These are phyloP conservation scores for Spongilla lacustris DNA, from an alignment of 37 sponge, comb jelly and placozoan species.

Conservation along the genomic window DNA sequence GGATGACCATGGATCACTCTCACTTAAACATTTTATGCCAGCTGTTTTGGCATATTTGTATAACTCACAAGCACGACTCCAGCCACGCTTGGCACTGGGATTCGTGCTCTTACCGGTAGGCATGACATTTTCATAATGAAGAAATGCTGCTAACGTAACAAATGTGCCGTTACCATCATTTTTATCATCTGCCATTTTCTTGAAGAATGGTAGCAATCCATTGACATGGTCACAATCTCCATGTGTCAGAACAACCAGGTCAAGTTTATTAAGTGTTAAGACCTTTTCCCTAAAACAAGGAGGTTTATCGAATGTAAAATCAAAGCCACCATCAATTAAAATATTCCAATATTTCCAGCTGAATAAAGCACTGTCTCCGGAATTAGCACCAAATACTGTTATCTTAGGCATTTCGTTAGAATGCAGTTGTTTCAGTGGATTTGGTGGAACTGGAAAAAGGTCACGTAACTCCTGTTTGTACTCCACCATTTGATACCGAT, in stretches of 20 bases:
- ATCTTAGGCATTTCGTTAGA: neutral
- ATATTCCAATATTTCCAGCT: constrained; percentile 6
- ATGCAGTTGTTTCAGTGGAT: neutral
- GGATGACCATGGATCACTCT: neutral
- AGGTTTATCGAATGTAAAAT: neutral
- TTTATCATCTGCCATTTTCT: neutral
- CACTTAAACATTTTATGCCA: neutral
- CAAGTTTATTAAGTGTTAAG: neutral
- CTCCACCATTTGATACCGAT: neutral
- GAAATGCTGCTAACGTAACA: neutral
- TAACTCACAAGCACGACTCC: neutral
- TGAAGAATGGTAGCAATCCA: neutral
- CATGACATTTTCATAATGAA: neutral
- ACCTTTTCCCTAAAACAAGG: neutral
- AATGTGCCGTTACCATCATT: neutral
- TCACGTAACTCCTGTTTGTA: neutral
- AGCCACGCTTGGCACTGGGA: too few species aligned
- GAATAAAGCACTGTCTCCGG: constrained; percentile 16
- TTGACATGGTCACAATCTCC: constrained; percentile 3
- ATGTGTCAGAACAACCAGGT: constrained; percentile 25
- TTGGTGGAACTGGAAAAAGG: neutral
- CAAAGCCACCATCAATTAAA: constrained; percentile 11
- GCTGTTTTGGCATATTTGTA: neutral
- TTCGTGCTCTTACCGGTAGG: too few species aligned
- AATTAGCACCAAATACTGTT: neutral